A percentile compares a stretch with the other conserved stretches of the same genome.
Evolutionary conservation across 2,113 vertebrate species (phyloP).

Genomic region (Phrynosoma platyrhinos): DNA sequence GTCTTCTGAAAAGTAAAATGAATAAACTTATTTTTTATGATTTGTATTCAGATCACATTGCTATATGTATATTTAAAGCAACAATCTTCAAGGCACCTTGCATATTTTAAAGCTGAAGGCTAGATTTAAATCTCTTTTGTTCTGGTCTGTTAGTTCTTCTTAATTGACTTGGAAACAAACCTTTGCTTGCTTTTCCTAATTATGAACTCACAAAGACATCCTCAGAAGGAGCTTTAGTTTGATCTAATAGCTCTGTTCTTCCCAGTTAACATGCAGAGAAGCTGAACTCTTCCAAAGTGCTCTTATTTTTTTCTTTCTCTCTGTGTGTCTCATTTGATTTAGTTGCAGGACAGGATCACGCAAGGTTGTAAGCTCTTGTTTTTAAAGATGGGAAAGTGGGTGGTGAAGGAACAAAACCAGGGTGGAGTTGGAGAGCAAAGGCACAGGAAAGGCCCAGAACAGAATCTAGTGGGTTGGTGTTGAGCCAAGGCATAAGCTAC

Average conservation of each 20-base stretch:
- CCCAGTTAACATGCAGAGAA: neutral
- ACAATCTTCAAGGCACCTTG: slow-evolving; percentile 12
- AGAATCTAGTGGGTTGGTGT: neutral
- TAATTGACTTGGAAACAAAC: slow-evolving; percentile 43
- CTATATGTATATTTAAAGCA: slow-evolving; percentile 28
- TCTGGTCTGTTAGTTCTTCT: slow-evolving; percentile 31
- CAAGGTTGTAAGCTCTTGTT: neutral
- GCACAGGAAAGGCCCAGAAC: neutral
- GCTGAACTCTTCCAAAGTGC: neutral
- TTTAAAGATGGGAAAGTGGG: neutral
- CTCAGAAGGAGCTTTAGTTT: slow-evolving; percentile 17
- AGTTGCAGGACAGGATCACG: neutral
- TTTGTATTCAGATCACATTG: slow-evolving; percentile 31
- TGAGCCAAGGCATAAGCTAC: neutral
- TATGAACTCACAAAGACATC: slow-evolving; percentile 16
- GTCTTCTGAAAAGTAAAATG: slow-evolving; percentile 3
- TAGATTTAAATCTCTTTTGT: slow-evolving; percentile 34
- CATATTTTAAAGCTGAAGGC: slow-evolving; percentile 27
- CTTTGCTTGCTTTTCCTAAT: slow-evolving; percentile 31
- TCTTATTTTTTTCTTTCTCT: neutral
- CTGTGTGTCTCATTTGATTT: neutral
- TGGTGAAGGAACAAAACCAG: neutral
- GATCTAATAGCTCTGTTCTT: slow-evolving; percentile 13
- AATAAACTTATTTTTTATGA: neutral
- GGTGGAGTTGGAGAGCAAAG: neutral